These are phyloP conservation scores for Oscheius sp. DNA, from an alignment of 2,888 invertebrate genomes.

Conservation along the genomic window DNA sequence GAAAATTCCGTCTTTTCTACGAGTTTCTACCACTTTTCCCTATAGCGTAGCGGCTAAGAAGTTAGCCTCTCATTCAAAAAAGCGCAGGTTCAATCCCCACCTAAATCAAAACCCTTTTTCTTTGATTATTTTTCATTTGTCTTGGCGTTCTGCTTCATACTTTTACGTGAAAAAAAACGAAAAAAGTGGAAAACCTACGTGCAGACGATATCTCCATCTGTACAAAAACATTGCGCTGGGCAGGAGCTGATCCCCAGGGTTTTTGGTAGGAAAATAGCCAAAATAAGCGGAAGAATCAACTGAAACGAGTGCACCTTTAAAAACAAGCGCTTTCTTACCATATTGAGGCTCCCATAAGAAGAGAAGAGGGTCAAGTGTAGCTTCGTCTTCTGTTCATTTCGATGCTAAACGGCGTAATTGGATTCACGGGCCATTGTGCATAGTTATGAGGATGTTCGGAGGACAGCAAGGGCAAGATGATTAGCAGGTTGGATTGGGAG, in stretches of 20 bases:
- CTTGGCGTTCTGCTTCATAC: too few species aligned
- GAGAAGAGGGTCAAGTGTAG: not conserved
- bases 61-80: too few species aligned
- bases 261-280: not conserved
- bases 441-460: conserved; percentile 32
- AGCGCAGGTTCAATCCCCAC: too few species aligned
- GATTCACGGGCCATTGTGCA: conserved; percentile 39
- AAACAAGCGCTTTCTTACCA: conserved; percentile 8
- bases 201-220: conserved; percentile 58
- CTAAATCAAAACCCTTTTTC: not conserved
- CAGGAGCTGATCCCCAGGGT: conserved; percentile 41
- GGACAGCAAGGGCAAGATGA: not conserved
- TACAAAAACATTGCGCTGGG: conserved; percentile 60
- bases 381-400: conserved; percentile 21
- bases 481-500: not conserved
- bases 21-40: not conserved
- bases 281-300: not conserved
- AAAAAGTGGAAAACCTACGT: conserved; percentile 52
- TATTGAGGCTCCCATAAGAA: not conserved
- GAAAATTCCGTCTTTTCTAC: not conserved
- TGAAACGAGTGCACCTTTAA: not conserved
- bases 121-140: not conserved
- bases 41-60: too few species aligned
- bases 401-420: conserved; percentile 38
- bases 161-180: too few species aligned